Conservation (phyloP, 2,113 vertebrate genomes). For the Corythoichthys haematopterus region DNA sequence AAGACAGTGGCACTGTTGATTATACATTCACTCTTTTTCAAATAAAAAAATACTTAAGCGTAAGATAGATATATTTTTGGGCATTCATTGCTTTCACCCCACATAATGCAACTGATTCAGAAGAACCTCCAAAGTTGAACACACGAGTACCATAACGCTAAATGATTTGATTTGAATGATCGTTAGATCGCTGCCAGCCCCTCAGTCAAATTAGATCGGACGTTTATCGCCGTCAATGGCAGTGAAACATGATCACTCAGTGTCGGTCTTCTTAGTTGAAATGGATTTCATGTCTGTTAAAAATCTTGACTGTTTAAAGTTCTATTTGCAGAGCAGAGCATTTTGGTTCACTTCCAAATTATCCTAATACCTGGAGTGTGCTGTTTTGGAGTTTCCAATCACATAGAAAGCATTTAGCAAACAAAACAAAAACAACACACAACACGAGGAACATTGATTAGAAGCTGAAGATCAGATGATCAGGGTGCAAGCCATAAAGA, state of each 20-base stretch:
- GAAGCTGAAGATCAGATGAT: slow-evolving; percentile 3
- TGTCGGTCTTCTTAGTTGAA: too few species aligned
- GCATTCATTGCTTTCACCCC: slow-evolving; percentile 14
- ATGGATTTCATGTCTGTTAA: too few species aligned
- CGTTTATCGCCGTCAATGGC: too few species aligned
- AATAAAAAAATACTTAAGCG: slow-evolving; percentile 3
- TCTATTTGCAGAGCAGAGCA: neutral
- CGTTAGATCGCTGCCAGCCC: too few species aligned
- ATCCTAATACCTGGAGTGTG: neutral
- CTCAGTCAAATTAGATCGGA: too few species aligned
- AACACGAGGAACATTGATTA: neutral
- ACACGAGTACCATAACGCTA: too few species aligned
- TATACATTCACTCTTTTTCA: slow-evolving; percentile 38
- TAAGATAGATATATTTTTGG: slow-evolving; percentile 26
- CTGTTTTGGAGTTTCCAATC: neutral
- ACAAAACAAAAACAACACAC: neutral
- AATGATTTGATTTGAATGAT: too few species aligned
- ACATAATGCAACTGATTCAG: neutral
- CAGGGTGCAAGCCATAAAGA: neutral
- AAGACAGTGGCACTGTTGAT: slow-evolving; percentile 6
- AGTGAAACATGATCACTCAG: too few species aligned
- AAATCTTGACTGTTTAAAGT: neutral
- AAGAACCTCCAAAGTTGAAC: neutral
- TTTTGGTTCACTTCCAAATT: neutral
- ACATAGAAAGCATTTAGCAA: neutral